Base-by-base conservation (phyloP, 2,888 invertebrate species). In the Chirona hameri region DNA sequence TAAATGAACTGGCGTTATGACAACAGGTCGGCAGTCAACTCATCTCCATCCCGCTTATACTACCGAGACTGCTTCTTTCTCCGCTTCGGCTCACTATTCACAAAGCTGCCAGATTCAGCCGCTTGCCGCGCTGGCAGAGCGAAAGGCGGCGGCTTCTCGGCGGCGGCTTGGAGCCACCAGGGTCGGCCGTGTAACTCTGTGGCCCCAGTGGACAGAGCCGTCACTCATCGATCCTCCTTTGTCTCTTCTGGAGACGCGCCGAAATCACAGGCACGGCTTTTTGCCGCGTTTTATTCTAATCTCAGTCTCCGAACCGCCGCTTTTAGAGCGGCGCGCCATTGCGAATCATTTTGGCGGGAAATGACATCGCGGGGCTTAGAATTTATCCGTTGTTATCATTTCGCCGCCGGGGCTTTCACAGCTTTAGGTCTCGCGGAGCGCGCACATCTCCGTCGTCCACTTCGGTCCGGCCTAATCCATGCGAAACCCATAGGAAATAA, bases 331-430 rank as follows among this genome's bases (percentile, higher is more conserved):
- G 39, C 14, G 29, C 76, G 76, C 76, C 76, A 39, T 76, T 76
- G 31, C 39, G 76, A 76, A 76, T 76, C 76, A 76, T 76, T 76
- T 76, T 29, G 15, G 76, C 76, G 24, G 14, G 24, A 39, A 76
- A 76, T 76, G 76, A 76, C 76, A 39, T 2, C 76, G 18, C 39
- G 39, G 21, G 76, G 76, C 76, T 76, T 76, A 76, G 76, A 39
- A 76, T 76, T 76, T 76, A 76, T 76, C 76, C 76, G 76, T 76
- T 76, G 76, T 39, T 76, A 76, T 76, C 76, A 76, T 76, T 76
- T 76, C 76, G 18, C 31, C 76, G 76, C 21, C 76, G 5, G 24
- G 76, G 76, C 76, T 76, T 76, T 76, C 76, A 39, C 76, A 39
- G 76, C 76, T 39, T 76, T 39, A 39, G n/a, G 76, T 10, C 39